These are phyloP conservation scores for Microplitis manilae DNA, from an alignment of 2,888 invertebrate genomes.

Conservation along the genomic window DNA sequence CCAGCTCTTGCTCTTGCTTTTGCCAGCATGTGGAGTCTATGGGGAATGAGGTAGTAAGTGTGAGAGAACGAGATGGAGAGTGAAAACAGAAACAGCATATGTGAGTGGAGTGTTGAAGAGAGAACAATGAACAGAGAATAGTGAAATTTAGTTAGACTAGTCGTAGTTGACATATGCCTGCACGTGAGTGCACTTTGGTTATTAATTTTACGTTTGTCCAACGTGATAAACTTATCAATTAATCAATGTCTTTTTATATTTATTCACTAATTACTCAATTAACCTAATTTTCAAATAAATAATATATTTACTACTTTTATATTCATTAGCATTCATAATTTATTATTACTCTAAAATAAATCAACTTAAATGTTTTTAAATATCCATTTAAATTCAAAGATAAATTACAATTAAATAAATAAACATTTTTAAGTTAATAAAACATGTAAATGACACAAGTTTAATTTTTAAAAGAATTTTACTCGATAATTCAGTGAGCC, in stretches of 20 bases:
- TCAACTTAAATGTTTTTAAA: too few relatives aligned
- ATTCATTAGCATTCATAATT: neutral
- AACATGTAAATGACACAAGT: conserved; percentile 3
- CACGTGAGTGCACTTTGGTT: conserved; percentile 27
- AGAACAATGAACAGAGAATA: neutral
- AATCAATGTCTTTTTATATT: conserved; percentile 20
- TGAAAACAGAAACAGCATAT: conserved; percentile 3
- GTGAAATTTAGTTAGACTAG: conserved; percentile 25
- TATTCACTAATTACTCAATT: conserved; percentile 13
- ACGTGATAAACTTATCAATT: conserved; percentile 26
- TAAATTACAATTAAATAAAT: too few relatives aligned
- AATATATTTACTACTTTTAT: neutral
- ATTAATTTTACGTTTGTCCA: conserved; percentile 28
- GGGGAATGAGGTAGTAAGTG: neutral
- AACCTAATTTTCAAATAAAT: conserved; percentile 6
- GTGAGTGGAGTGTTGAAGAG: neutral
- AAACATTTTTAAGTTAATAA: neutral
- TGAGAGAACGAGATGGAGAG: conserved; percentile 6
- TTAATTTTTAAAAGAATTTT: conserved; percentile 23
- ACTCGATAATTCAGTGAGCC: conserved; percentile 34
- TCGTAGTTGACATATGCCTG: conserved; percentile 32
- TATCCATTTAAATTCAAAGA: too few relatives aligned
- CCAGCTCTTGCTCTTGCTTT: neutral
- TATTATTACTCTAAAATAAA: too few relatives aligned
- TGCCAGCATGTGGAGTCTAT: neutral